phyloP scores from a whole-genome alignment of 2,888 invertebrate genomes.

The Sussaba pulchella region DNA sequence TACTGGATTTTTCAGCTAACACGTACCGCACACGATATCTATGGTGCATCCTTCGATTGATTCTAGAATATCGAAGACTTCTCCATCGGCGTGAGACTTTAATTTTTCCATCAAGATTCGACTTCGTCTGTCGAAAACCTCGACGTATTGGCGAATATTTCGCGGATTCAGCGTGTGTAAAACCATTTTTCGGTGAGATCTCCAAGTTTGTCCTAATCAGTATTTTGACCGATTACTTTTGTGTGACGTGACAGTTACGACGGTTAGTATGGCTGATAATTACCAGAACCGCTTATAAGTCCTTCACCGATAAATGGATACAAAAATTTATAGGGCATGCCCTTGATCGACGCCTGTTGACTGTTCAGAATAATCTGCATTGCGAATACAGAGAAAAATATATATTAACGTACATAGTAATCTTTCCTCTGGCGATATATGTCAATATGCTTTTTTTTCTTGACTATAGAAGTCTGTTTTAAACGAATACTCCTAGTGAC shows the following conservation, averaged over 20 bases:
- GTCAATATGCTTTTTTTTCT: no score
- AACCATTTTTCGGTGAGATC: conserved; percentile 68
- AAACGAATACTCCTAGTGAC: no score
- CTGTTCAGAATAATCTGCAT: conserved; percentile 68
- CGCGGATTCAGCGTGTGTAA: conserved; percentile 64
- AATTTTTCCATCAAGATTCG: conserved; percentile 59
- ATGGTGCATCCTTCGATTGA: conserved; percentile 63
- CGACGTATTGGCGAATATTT: conserved; percentile 58
- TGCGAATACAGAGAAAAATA: background rate
- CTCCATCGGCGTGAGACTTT: conserved; percentile 54
- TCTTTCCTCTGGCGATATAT: no score
- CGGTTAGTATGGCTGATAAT: background rate
- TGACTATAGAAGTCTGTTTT: no score
- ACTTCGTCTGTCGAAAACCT: conserved; percentile 63
- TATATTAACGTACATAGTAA: background rate
- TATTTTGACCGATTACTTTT: conserved; percentile 7
- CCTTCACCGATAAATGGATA: conserved; percentile 70
- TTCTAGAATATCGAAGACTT: conserved; percentile 62
- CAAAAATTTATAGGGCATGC: conserved; percentile 67
- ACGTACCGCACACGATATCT: conserved; percentile 67
- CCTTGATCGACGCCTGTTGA: conserved; percentile 68
- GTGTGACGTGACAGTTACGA: background rate
- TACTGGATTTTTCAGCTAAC: background rate
- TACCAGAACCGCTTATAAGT: conserved; percentile 72
- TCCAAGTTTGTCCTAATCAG: conserved; percentile 65